Percentiles rank a stretch among this genome's conserved stretches.
Evolutionary conservation across 2,113 vertebrate genomes (phyloP).

Genomic region (Trematomus loennbergii): DNA sequence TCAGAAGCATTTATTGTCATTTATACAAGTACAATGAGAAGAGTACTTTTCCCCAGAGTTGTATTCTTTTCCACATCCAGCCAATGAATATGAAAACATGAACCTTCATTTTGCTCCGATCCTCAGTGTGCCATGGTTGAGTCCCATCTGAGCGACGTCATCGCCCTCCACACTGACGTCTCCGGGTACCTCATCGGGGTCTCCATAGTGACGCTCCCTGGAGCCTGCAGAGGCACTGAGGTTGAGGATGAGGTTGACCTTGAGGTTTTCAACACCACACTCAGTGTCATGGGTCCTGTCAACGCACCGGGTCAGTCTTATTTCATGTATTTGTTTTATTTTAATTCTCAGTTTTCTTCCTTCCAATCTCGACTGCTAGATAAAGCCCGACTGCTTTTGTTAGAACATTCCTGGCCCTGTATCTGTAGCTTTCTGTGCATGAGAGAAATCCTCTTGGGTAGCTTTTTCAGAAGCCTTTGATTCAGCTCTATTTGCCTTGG

Average conservation of each 20-base stretch:
- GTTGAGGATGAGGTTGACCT: conserved; percentile 93
- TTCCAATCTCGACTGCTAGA: background rate
- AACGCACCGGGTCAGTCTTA: conserved; percentile 85
- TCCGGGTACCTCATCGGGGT: conserved; percentile 89
- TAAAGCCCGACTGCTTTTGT: background rate
- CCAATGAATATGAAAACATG: background rate
- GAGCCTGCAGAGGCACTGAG: conserved; percentile 88
- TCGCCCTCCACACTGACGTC: conserved; percentile 89
- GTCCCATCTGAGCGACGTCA: conserved; percentile 91
- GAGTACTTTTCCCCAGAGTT: no score
- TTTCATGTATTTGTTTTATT: background rate
- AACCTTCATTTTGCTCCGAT: background rate
- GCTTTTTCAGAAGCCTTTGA: conserved; percentile 22
- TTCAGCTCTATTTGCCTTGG: conserved; percentile 15
- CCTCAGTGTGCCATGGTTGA: conserved; percentile 91
- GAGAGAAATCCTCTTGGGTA: background rate
- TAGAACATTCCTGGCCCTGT: background rate
- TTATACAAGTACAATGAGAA: no score
- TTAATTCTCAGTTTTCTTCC: background rate
- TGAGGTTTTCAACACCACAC: conserved; percentile 91
- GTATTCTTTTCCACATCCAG: no score
- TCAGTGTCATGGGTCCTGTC: conserved; percentile 85
- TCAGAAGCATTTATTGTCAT: no score
- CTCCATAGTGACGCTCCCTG: conserved; percentile 89
- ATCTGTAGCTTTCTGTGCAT: conserved; percentile 1